Conservation (phyloP, 2,888 invertebrate species). For the Scaeva pyrastri region DNA sequence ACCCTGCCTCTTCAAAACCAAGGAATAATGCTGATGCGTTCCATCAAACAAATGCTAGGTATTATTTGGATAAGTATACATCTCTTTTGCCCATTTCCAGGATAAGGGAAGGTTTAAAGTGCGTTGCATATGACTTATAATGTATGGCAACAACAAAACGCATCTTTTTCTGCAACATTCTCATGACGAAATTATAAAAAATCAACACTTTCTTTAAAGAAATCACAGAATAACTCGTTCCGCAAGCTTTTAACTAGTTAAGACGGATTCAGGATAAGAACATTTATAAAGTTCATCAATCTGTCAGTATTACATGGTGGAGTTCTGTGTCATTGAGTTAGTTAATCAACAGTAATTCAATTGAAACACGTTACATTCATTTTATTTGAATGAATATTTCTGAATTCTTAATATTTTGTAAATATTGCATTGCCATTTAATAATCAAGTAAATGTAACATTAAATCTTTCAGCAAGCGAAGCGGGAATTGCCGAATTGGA, state of each 20-base stretch:
- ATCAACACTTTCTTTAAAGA: too few relatives aligned
- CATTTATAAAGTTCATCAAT: constrained; percentile 6
- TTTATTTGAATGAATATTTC: constrained; percentile 46
- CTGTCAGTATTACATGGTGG: neutral
- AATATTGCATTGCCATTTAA: constrained; percentile 49
- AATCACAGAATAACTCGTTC: too few relatives aligned
- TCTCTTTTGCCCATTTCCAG: too few relatives aligned
- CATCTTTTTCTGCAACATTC: too few relatives aligned
- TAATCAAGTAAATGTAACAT: constrained; percentile 28
- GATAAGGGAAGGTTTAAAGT: too few relatives aligned
- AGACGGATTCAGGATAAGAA: neutral
- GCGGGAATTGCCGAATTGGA: neutral
- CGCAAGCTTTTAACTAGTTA: neutral
- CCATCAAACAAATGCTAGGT: too few relatives aligned
- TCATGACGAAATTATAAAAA: too few relatives aligned
- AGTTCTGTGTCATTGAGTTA: neutral
- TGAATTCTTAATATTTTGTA: constrained; percentile 63
- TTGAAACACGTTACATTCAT: constrained; percentile 10
- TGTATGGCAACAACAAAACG: too few relatives aligned
- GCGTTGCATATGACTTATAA: too few relatives aligned
- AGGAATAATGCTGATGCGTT: too few relatives aligned
- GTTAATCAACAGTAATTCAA: constrained; percentile 13
- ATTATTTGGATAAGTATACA: too few relatives aligned
- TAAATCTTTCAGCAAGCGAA: constrained; percentile 45
- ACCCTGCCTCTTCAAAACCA: too few relatives aligned